Conservation (phyloP, 2,797 vertebrate species). For the Anisognathus igniventris region DNA sequence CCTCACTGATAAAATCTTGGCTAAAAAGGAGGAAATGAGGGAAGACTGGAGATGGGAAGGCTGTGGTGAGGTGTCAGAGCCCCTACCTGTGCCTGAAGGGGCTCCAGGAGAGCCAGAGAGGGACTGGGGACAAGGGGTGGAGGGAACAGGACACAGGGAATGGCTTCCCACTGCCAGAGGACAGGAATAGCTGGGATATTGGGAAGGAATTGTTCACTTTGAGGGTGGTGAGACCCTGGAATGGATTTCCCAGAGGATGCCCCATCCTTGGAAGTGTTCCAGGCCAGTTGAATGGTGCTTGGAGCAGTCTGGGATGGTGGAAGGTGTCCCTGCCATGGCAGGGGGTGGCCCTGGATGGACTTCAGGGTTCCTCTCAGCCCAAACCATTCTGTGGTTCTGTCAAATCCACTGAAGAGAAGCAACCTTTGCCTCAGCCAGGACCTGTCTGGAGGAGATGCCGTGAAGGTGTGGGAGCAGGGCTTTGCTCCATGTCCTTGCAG, state of each 20-base stretch:
- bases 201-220: not conserved
- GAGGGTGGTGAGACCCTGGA: not conserved
- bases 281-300: accelerated
- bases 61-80: not conserved
- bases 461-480: not conserved
- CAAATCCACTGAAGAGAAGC: not conserved
- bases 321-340: not conserved
- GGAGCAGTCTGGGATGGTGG: not conserved
- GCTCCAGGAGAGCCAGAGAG: not conserved
- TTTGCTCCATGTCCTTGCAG: not conserved
- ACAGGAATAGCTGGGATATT: accelerated
- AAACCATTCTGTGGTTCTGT: not conserved
- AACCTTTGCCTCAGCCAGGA: not conserved
- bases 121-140: not conserved
- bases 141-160: not conserved
- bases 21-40: not conserved
- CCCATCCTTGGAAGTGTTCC: not conserved
- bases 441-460: not conserved
- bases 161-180: not conserved
- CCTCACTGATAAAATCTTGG: not conserved
- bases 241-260: not conserved
- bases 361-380: not conserved
- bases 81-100: not conserved
- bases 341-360: accelerated
- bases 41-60: not conserved